phyloP scores from a whole-genome alignment of 2,888 invertebrate genomes.

The Pherbina coryleti region DNA sequence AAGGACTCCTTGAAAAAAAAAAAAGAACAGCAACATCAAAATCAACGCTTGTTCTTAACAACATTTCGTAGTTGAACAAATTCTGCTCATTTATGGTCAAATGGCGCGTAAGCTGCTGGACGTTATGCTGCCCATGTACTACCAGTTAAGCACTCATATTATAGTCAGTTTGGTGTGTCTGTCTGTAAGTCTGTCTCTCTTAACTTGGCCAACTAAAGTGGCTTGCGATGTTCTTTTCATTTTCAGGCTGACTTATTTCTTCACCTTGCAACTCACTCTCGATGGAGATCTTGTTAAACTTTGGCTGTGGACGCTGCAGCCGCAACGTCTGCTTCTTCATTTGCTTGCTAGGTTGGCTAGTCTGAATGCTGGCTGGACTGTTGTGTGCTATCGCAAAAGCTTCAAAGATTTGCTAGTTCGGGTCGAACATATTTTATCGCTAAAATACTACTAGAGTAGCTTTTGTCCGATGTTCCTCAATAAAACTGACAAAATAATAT shows the following conservation, averaged over 20 bases:
- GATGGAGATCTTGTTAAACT: constrained; percentile 11
- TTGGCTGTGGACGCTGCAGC: background rate
- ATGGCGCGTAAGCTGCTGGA: constrained; percentile 46
- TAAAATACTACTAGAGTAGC: constrained; percentile 65
- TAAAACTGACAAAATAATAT: constrained; percentile 66
- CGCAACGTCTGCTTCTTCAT: constrained; percentile 3
- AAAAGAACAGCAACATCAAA: background rate
- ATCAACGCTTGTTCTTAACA: constrained; percentile 29
- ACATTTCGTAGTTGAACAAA: constrained; percentile 55
- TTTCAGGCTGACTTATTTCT: constrained; percentile 36
- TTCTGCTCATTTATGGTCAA: constrained; percentile 65
- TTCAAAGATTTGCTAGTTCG: constrained; percentile 23
- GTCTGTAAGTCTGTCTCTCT: background rate
- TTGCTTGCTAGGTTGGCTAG: background rate
- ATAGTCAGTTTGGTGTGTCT: background rate
- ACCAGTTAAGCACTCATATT: constrained; percentile 5
- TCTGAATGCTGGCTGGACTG: too few species aligned
- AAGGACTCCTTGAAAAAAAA: background rate
- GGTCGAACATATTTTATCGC: constrained; percentile 60
- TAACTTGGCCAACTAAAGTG: constrained; percentile 30
- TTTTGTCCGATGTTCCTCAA: constrained; percentile 62
- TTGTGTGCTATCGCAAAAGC: constrained; percentile 32
- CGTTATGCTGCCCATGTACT: background rate
- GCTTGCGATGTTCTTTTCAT: constrained; percentile 37
- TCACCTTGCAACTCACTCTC: constrained; percentile 29